Evolutionary conservation across 2,113 vertebrate species (phyloP).

Genomic region (Meriones unguiculatus): DNA sequence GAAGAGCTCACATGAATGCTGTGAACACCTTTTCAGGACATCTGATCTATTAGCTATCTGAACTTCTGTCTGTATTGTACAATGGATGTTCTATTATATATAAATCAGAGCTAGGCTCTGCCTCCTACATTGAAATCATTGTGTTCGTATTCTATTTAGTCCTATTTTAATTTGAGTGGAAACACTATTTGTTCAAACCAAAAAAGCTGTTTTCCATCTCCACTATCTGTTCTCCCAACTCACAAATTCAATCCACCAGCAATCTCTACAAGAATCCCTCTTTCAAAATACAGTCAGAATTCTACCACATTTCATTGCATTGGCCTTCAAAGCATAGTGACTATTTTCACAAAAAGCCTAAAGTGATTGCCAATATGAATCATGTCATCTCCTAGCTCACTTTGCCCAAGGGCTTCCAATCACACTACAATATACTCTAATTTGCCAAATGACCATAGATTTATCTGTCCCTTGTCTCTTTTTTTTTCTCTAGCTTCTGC

Average conservation of each 20-base stretch:
- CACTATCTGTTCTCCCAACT: conserved; percentile 11
- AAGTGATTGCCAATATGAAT: background rate
- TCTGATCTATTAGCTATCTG: background rate
- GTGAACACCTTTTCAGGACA: background rate
- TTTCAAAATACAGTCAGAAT: conserved; percentile 44
- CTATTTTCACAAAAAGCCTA: conserved; percentile 34
- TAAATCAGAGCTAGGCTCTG: background rate
- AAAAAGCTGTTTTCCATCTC: background rate
- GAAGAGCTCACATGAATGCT: background rate
- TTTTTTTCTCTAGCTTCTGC: conserved; percentile 15
- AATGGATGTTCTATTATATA: conserved; percentile 9
- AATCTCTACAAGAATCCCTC: conserved; percentile 14
- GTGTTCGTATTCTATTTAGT: background rate
- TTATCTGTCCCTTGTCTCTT: background rate
- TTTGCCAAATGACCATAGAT: background rate
- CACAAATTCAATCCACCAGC: conserved; percentile 3
- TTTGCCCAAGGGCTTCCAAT: background rate
- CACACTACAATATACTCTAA: background rate
- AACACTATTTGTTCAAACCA: conserved; percentile 19
- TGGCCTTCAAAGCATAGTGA: conserved; percentile 1
- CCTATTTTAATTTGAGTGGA: conserved; percentile 32
- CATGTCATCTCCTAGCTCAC: conserved; percentile 24
- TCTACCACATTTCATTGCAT: conserved; percentile 30
- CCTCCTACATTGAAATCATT: background rate
- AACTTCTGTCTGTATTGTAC: conserved; percentile 26